Base-by-base conservation (phyloP, 2,888 invertebrate species). In the Phragmatobia fuliginosa region DNA sequence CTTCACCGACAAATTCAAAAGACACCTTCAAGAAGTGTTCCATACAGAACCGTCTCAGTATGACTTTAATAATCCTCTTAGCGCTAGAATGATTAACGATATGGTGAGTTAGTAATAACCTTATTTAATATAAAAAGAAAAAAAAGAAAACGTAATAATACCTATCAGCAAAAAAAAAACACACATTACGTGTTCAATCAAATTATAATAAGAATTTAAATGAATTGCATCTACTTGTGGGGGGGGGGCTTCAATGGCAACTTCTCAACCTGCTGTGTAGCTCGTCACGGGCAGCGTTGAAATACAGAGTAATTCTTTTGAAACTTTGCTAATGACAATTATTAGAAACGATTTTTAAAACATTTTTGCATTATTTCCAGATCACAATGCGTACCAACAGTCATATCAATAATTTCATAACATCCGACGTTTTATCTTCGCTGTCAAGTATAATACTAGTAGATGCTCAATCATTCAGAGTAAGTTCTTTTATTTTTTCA, bases 321-420 rank as follows among this genome's bases (percentile, higher is more conserved):
- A 45, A 21, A 1, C 21, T 49, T 49, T 49, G 10, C 8, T 49
- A n/a, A n/a, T 49, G 45, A 49, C 10, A 10, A 21, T 7, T n/a
- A 49, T 10, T 45, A 2, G 1, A 21, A 8, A 49, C 10, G 7
- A 52, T 52, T 25, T n/a, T n/a, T n/a, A n/a, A n/a, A n/a, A n/a
- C n/a, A n/a, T 52, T 52, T 11, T 52, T 25, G 11, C 25, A n/a
- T 61, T 33, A 6, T 14, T 14, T 36, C 1, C 61, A 61, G 61
- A 61, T 61, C 36, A 25, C 61, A 36, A 61, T n/a, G 61, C n/a
- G n/a, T 11, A 61, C 61, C 61, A 61, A 38, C 33, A 36, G 25
- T 25, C n/a, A 61, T 38, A 61, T 61, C 33, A 61, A 38, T 1
- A 33, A 61, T 61, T 61, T 36, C 11, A 25, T 61, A 38, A 36